phyloP scores from a whole-genome alignment of 2,797 vertebrate genomes.

The Falco berigora region DNA sequence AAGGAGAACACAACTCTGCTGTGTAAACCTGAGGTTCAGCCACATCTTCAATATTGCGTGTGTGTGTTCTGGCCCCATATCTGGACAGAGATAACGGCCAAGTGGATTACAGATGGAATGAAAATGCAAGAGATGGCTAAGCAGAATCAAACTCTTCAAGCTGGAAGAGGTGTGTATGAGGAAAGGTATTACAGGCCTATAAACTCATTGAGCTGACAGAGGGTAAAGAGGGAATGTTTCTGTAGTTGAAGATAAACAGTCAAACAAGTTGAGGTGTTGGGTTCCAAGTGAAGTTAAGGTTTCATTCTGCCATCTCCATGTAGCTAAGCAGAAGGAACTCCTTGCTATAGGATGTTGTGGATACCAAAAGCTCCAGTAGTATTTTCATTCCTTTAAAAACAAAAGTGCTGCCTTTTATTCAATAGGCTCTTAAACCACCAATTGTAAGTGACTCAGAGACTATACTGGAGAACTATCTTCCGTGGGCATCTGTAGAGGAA shows the following conservation, averaged over 20 bases:
- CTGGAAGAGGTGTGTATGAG: background rate
- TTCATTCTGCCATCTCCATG: background rate
- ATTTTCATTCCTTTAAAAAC: background rate
- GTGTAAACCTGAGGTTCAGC: background rate
- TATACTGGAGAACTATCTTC: background rate
- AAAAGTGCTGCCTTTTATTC: background rate
- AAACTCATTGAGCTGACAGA: background rate
- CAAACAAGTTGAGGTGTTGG: background rate
- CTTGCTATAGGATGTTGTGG: background rate
- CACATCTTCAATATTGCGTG: background rate
- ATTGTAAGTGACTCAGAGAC: background rate
- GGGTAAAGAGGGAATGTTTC: background rate
- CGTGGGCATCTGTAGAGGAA: background rate
- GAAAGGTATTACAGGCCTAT: background rate
- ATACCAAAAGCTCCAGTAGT: background rate
- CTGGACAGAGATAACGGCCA: background rate
- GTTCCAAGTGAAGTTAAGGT: background rate
- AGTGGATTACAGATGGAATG: background rate
- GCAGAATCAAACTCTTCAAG: background rate
- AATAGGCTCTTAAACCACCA: background rate
- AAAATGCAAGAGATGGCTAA: rapidly evolving
- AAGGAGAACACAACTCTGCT: background rate
- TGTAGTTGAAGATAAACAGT: background rate
- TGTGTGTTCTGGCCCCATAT: background rate
- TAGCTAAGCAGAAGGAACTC: background rate